Evolutionary conservation across 2,797 vertebrate species (phyloP), one percentile per base, ranked within the genome.

Genomic region (Ctenochaetus hawaiiensis): DNA sequence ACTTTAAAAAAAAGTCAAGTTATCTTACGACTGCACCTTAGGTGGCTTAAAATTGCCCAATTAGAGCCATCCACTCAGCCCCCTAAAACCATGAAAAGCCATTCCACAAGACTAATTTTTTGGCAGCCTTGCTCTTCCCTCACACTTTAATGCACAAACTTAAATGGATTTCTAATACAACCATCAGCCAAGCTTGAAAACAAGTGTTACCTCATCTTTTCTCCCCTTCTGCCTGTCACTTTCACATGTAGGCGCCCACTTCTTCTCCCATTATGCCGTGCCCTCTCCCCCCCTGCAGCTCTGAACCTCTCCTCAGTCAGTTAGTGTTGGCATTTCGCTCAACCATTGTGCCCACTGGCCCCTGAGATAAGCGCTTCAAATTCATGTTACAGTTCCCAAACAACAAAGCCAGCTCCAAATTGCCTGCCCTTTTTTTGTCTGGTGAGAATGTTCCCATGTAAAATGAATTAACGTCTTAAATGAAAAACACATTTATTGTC

Each of bases 161-260:
- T 61, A 85, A 75, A 87, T 69, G 54, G 83, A 53, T 77, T 70
- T 75, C 26, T 75, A 81, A 86, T 57, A 63, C 37, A 76, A 74
- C 39, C 59, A 67, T 72, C 80, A 78, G 76, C 61, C 76, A 60
- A 65, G 82, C 76, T 83, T 87, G 86, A 90, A 89, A 88, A 82
- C 16, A 82, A 78, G 65, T n/a, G 53, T 78, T 65, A 53, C 62
- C 61, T 74, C 66, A 72, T 81, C 66, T 57, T 78, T 48, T 54
- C 37, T 62, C 17, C 8, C 45, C 18, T 23, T 43, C 47, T 39
- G 37, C 62, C 48, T 57, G 61, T 90, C 72, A 58, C 48, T 22
- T 63, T 23, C 68, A 57, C 65, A 51, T 37, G 49, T 51, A 67
- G 39, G 39, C 39, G 2, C 10, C 39, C 39, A 34, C 71, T 67